Evolutionary conservation across 2,113 vertebrate genomes (phyloP).

Genomic region (Tachuris rubrigastra): DNA sequence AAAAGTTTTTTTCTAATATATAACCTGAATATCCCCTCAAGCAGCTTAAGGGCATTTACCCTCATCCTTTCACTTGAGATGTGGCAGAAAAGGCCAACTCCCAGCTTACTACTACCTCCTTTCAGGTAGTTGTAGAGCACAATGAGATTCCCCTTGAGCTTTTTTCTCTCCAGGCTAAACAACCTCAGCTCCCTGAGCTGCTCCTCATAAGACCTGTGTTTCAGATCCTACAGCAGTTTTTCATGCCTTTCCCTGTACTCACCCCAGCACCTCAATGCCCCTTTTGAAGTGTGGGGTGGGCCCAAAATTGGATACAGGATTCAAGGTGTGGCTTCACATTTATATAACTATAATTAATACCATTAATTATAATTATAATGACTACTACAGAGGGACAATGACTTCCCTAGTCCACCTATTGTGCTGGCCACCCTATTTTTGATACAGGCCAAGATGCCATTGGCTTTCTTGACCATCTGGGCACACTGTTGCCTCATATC

Average conservation of each 20-base stretch:
- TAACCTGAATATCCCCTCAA: too few species aligned
- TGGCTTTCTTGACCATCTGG: background rate
- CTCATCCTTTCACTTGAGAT: background rate
- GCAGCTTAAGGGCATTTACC: background rate
- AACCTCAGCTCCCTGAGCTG: background rate
- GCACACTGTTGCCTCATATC: background rate
- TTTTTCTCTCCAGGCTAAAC: background rate
- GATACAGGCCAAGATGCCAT: background rate
- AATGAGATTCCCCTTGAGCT: background rate
- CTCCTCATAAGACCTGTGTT: background rate
- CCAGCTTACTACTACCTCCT: background rate
- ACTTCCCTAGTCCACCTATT: accelerated
- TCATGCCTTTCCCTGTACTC: too few species aligned
- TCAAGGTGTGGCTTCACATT: accelerated
- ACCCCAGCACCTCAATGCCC: accelerated
- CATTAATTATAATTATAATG: too few species aligned
- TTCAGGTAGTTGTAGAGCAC: background rate
- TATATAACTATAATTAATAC: too few species aligned
- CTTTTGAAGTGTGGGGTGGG: accelerated
- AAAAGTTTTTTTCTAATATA: background rate
- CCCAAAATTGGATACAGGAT: background rate
- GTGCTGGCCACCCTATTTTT: background rate
- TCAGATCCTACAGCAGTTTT: background rate
- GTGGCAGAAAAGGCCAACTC: accelerated
- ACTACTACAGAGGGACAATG: background rate